Evolutionary conservation across 2,888 invertebrate genomes (phyloP), one percentile per base, ranked within the genome.

Genomic region (Silvanus unidentatus): DNA sequence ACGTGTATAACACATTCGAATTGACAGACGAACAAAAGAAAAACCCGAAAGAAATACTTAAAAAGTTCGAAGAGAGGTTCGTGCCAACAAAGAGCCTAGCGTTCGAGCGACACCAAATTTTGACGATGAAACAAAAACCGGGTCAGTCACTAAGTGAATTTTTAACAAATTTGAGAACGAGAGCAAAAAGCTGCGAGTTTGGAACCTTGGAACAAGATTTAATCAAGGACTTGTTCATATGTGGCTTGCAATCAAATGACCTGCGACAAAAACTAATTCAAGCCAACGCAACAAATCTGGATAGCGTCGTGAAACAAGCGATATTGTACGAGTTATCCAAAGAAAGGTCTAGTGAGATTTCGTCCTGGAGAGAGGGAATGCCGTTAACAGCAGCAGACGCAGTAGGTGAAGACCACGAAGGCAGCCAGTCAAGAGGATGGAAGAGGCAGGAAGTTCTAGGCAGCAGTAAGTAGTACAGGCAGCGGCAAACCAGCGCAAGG

Each of bases 241-340:
- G 37, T 14, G 37, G 37, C 15, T 13, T 37, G 37, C 4, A 11
- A 11, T 37, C 37, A 3, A 37, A 37, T 37, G 37, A 37, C 3
- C 13, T 37, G 10, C 14, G 37, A 16, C 15, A 37, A 8, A 37
- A 37, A 15, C 16, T 37, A 2, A 5, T 37, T 11, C 37, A 37
- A 37, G n/a, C 4, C n/a, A n/a, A 37, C 3, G 2, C 37, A 6
- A 37, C 3, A 5, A 6, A 4, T 3, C 37, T 37, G n/a, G n/a
- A n/a, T 16, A 14, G 3, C 3, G 37, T 37, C n/a, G 12, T 37
- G 3, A 37, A 37, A 15, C 15, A 10, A n/a, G 16, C 14, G 10
- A 4, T 37, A n/a, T 13, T 14, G 13, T 37, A 11, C 13, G 37
- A 37, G 13, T 13, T 37, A 11, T 37, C 37, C 14, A 37, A 37